Conservation (phyloP, 2,113 vertebrate species). For the Calypte anna region DNA sequence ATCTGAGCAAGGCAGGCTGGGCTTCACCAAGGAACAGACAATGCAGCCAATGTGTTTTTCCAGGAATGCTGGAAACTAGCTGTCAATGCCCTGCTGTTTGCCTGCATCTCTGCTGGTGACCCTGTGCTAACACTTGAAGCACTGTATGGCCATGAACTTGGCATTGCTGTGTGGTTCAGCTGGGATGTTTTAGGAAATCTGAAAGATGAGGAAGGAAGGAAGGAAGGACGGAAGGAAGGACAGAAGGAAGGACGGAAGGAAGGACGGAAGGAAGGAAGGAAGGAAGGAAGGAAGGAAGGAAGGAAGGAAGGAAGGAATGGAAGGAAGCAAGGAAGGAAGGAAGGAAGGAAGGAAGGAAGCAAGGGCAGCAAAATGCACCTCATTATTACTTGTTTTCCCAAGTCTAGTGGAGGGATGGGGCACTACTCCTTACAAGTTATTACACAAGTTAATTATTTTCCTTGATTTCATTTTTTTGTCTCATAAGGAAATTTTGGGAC, state of each 20-base stretch:
- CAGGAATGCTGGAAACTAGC: constrained; percentile 17
- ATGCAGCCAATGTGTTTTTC: constrained; percentile 16
- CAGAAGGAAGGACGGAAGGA: no score
- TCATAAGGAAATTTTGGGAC: neutral
- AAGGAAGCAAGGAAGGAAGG: no score
- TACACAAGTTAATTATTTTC: neutral
- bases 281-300: no score
- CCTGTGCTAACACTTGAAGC: neutral
- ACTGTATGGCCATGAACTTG: neutral
- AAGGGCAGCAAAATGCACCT: neutral
- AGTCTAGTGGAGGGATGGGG: neutral
- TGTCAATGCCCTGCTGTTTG: constrained; percentile 28
- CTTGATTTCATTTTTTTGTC: neutral
- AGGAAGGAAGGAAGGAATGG: no score
- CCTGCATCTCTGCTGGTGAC: neutral
- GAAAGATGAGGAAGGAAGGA: neutral
- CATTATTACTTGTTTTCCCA: neutral
- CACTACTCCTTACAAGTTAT: neutral
- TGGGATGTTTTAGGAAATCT: neutral
- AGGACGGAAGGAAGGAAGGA: no score
- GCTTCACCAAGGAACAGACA: neutral
- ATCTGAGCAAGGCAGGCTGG: neutral
- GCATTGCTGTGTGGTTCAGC: neutral
- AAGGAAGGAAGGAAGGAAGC: no score
- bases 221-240: no score